These are phyloP conservation scores for Tetraodon nigroviridis DNA, from an alignment of 2,113 vertebrate genomes.

Conservation along the genomic window DNA sequence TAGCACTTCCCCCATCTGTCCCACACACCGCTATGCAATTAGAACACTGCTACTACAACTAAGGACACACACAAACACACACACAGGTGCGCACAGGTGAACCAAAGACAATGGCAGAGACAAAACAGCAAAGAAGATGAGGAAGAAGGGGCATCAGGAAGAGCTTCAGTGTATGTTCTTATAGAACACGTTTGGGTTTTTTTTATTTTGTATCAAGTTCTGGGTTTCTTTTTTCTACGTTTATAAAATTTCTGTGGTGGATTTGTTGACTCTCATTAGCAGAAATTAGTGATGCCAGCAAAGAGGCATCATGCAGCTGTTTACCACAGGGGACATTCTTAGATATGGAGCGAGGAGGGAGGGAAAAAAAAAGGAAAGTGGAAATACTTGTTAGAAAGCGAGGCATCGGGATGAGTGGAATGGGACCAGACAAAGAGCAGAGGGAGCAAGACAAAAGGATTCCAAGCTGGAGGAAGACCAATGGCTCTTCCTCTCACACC, in stretches of 20 bases:
- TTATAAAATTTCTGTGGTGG: no score
- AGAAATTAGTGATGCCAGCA: no score
- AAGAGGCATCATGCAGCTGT: no score
- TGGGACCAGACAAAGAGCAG: slow-evolving; percentile 56
- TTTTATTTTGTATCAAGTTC: no score
- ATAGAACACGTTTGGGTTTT: no score
- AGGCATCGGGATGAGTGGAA: slow-evolving; percentile 24
- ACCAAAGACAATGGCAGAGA: slow-evolving; percentile 11
- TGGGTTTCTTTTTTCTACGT: no score
- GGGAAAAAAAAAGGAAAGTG: slow-evolving; percentile 9
- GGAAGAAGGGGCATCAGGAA: no score
- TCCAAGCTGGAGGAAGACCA: slow-evolving; percentile 55
- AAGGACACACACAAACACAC: slow-evolving; percentile 36
- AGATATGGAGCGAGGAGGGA: background rate
- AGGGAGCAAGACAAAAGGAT: slow-evolving; percentile 53
- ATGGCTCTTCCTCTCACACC: slow-evolving; percentile 62
- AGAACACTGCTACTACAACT: slow-evolving; percentile 63
- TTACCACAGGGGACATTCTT: no score
- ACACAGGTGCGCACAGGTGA: slow-evolving; percentile 16
- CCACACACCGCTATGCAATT: slow-evolving; percentile 67
- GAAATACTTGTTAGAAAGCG: slow-evolving; percentile 33
- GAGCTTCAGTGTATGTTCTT: background rate
- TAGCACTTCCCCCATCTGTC: slow-evolving; percentile 70
- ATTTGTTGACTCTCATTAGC: no score
- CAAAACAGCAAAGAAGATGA: no score